These are phyloP conservation scores for Aphrophora alni DNA, from an alignment of 2,888 invertebrate species.

Conservation along the genomic window DNA sequence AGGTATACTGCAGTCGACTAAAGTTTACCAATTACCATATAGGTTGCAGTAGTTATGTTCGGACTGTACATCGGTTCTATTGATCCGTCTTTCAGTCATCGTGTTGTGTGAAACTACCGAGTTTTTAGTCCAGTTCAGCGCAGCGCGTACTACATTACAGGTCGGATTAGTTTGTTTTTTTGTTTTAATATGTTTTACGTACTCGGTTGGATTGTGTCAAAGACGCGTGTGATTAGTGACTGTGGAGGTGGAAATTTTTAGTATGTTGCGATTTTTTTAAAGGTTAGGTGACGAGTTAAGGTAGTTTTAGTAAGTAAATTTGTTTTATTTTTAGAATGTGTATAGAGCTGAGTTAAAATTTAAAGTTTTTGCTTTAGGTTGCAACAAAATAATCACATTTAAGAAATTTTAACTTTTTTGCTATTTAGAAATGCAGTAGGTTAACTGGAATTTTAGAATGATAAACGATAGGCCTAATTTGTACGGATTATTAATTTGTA, in stretches of 20 bases:
- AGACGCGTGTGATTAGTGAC: background rate
- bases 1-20: background rate
- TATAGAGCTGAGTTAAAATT: too few relatives aligned
- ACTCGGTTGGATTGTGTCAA: background rate
- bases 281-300: too few relatives aligned
- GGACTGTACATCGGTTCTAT: background rate
- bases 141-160: background rate
- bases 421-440: too few relatives aligned
- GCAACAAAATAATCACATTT: too few relatives aligned
- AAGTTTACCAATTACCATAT: background rate
- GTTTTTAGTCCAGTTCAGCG: background rate
- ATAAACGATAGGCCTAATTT: too few relatives aligned
- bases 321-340: too few relatives aligned
- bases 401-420: too few relatives aligned
- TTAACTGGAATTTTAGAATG: too few relatives aligned
- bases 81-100: background rate
- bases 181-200: background rate
- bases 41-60: background rate
- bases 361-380: too few relatives aligned
- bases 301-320: too few relatives aligned
- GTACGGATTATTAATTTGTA: too few relatives aligned
- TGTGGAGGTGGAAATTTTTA: background rate
- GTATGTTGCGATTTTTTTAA: background rate
- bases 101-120: background rate
- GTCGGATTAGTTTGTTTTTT: background rate